Conservation (phyloP, 2,797 vertebrate genomes). For the Bucorvus abyssinicus region DNA sequence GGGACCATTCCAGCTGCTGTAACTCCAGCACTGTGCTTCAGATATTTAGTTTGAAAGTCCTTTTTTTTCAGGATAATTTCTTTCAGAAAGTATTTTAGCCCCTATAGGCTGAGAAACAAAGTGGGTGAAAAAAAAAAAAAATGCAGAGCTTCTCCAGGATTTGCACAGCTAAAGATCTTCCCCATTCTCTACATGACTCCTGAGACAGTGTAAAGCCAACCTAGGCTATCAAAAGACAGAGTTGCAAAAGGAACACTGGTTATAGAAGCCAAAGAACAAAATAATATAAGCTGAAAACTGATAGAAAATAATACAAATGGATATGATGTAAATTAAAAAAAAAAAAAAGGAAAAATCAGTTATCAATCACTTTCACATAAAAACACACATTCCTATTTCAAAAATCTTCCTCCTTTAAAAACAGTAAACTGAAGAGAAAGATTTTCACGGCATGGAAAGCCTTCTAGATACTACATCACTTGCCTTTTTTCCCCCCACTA, state of each 20-base stretch:
- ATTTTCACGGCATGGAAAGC: background rate
- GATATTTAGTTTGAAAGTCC: constrained; percentile 1
- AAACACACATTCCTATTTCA: background rate
- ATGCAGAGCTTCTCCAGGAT: background rate
- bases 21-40: background rate
- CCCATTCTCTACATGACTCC: background rate
- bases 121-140: background rate
- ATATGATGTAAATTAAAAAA: background rate
- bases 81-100: background rate
- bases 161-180: background rate
- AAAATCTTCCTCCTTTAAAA: background rate
- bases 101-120: background rate
- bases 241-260: accelerated
- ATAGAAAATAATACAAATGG: background rate
- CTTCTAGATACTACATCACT: background rate
- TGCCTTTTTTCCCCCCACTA: background rate
- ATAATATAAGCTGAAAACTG: background rate
- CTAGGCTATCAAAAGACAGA: background rate
- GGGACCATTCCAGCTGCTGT: background rate
- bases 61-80: constrained; percentile 27
- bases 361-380: background rate
- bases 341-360: background rate
- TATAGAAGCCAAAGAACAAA: background rate
- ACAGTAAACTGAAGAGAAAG: background rate
- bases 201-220: background rate